These are phyloP conservation scores for Ichneumoninae sp. DNA, from an alignment of 2,888 invertebrate species.

Conservation along the genomic window DNA sequence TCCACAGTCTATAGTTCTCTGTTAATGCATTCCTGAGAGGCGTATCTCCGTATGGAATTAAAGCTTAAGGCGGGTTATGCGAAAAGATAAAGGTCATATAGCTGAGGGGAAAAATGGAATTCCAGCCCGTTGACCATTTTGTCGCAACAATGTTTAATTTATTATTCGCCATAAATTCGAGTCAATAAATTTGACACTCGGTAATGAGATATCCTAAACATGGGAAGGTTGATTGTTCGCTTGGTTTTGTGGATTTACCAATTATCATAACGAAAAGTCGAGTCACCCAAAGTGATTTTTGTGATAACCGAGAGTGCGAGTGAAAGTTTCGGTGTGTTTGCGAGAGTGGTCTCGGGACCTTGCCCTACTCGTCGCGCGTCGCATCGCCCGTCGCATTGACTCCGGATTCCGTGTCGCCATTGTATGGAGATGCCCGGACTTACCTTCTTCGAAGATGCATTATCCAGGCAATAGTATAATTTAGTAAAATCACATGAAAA, in stretches of 20 bases:
- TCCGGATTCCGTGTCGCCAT: neutral
- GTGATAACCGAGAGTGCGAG: constrained; percentile 3
- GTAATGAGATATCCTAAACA: neutral
- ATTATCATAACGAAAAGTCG: constrained; percentile 17
- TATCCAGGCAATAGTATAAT: neutral
- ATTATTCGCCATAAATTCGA: neutral
- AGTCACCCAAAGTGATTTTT: constrained; percentile 15
- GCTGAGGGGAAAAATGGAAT: neutral
- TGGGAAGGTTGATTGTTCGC: neutral
- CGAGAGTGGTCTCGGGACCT: constrained; percentile 9
- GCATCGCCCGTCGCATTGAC: neutral
- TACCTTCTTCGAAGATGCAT: neutral
- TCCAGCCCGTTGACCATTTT: neutral
- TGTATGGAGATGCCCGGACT: neutral
- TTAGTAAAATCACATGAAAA: neutral
- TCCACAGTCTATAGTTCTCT: neutral
- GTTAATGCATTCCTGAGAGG: neutral
- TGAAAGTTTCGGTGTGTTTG: constrained; percentile 12
- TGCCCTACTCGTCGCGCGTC: constrained; percentile 17
- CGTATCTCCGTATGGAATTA: neutral
- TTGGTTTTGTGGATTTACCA: neutral
- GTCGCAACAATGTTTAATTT: neutral
- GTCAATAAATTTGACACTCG: neutral
- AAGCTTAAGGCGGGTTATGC: neutral
- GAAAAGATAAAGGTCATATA: neutral